phyloP scores from a whole-genome alignment of 2,797 vertebrate genomes.

The Siniperca scherzeri region DNA sequence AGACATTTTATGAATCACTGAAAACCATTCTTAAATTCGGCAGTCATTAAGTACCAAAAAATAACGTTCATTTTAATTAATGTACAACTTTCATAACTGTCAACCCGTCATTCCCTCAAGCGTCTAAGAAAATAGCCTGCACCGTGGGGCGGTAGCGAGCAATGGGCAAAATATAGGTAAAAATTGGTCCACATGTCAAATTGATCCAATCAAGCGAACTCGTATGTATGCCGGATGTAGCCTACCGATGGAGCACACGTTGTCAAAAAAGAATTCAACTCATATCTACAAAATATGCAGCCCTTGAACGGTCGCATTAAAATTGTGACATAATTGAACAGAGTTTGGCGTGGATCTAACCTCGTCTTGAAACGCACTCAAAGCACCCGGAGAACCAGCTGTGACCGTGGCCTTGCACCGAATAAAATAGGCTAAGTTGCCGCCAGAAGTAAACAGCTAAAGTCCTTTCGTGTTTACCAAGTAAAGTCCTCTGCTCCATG shows the following conservation, averaged over 20 bases:
- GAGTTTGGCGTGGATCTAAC: constrained; percentile 30
- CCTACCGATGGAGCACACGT: neutral
- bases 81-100: neutral
- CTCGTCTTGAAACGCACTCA: constrained; percentile 39
- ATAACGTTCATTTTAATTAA: rapidly evolving
- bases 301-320: neutral
- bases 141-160: constrained; percentile 31
- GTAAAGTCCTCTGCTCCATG: constrained; percentile 81
- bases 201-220: neutral
- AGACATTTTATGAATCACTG: neutral
- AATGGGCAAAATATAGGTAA: neutral
- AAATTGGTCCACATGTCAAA: constrained; percentile 11
- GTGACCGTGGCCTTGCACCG: constrained; percentile 50
- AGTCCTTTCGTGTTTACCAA: constrained; percentile 83
- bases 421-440: constrained; percentile 59
- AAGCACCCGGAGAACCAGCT: constrained; percentile 25
- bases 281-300: neutral
- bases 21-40: constrained; percentile 2
- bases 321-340: constrained; percentile 23
- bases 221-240: neutral
- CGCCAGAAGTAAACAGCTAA: constrained; percentile 76
- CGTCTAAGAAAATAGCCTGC: neutral
- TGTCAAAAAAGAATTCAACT: neutral
- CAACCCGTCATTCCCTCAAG: neutral
- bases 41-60: neutral